Conservation (phyloP, 2,888 invertebrate genomes). For the Terebella lapidaria region DNA sequence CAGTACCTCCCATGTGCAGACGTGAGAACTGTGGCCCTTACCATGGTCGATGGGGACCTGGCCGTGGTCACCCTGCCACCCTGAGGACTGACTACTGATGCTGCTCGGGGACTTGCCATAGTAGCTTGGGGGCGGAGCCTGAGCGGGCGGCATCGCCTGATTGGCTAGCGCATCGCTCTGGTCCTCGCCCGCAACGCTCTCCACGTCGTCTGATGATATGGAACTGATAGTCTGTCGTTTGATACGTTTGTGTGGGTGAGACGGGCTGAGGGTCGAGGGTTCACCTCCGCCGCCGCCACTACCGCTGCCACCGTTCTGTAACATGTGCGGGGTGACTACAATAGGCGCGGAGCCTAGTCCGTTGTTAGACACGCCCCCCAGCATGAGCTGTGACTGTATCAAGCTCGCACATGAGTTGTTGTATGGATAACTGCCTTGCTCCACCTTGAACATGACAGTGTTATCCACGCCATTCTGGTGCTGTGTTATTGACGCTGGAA, state of each 20-base stretch:
- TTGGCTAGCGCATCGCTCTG: slow-evolving; percentile 54
- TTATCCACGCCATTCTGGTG: slow-evolving; percentile 64
- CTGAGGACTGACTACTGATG: slow-evolving; percentile 38
- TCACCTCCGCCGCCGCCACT: slow-evolving; percentile 8
- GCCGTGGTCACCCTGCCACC: slow-evolving; percentile 57
- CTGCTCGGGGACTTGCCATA: slow-evolving; percentile 57
- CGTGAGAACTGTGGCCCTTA: no score
- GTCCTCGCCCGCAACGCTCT: slow-evolving; percentile 57
- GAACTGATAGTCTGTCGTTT: slow-evolving; percentile 24
- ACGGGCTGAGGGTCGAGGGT: slow-evolving; percentile 49
- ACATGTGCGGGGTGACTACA: slow-evolving; percentile 17
- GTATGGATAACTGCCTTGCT: slow-evolving; percentile 77
- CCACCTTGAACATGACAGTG: slow-evolving; percentile 66
- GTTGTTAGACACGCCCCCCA: background rate
- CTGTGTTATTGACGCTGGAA: slow-evolving; percentile 85
- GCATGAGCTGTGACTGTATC: background rate
- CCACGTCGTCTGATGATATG: slow-evolving; percentile 25
- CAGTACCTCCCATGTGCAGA: no score
- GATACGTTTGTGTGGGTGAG: slow-evolving; percentile 55
- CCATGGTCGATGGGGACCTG: background rate
- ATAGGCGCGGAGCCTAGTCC: slow-evolving; percentile 33
- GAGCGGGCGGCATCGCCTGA: background rate
- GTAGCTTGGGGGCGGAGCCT: slow-evolving; percentile 36
- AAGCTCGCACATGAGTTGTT: slow-evolving; percentile 64
- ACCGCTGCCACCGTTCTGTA: slow-evolving; percentile 7